These are phyloP conservation scores for Arrhamphus sclerolepis DNA, from an alignment of 2,797 vertebrate genomes.

Conservation along the genomic window DNA sequence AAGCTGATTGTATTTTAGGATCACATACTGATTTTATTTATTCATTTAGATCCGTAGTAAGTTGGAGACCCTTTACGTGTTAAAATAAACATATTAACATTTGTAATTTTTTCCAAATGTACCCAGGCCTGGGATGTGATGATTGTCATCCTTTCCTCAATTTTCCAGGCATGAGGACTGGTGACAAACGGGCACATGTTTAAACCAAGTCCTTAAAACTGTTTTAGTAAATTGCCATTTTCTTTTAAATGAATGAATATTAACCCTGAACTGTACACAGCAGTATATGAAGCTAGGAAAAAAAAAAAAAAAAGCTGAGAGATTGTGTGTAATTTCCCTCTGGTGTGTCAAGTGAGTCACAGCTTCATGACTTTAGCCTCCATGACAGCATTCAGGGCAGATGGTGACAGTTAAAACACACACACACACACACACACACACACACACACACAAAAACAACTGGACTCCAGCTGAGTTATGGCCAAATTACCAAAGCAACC, in stretches of 20 bases:
- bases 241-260: slow-evolving; percentile 17
- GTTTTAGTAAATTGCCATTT: slow-evolving; percentile 2
- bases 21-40: slow-evolving; percentile 22
- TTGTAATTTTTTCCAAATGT: slow-evolving; percentile 40
- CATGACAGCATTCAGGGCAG: slow-evolving; percentile 7
- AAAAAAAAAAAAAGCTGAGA: not conserved
- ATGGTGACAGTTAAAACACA: slow-evolving; percentile 14
- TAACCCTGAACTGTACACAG: slow-evolving; percentile 7
- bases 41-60: slow-evolving; percentile 46
- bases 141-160: slow-evolving; percentile 37
- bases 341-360: slow-evolving; percentile 7
- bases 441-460: slow-evolving; percentile 4
- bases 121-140: slow-evolving; percentile 26
- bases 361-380: slow-evolving; percentile 6
- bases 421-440: slow-evolving; percentile 5
- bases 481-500: slow-evolving; percentile 2
- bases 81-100: slow-evolving; percentile 41
- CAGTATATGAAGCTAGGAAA: not conserved
- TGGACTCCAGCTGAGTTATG: not conserved
- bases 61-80: slow-evolving; percentile 53
- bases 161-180: slow-evolving; percentile 9
- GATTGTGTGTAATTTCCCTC: slow-evolving; percentile 9
- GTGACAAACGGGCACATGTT: slow-evolving; percentile 26
- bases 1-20: slow-evolving; percentile 72
- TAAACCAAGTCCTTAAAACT: not conserved